Evolutionary conservation across 2,888 invertebrate species (phyloP).

Genomic region (Acanthacorydalis orientalis): DNA sequence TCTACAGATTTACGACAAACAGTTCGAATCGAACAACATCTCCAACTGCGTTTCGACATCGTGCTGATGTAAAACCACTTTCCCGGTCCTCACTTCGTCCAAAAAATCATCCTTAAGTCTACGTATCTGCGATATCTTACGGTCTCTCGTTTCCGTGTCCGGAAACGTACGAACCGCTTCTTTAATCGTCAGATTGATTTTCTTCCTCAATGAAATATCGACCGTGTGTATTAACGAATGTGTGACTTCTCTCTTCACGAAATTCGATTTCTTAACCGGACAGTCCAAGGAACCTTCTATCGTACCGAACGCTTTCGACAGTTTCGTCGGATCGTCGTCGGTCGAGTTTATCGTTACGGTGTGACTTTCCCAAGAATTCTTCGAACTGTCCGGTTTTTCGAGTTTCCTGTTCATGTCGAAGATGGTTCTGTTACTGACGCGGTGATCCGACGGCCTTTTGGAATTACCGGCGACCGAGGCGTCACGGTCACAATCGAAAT

Average conservation of each 20-base stretch:
- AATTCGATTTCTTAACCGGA: not conserved
- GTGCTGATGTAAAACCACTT: too few species aligned
- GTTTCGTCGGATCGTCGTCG: not conserved
- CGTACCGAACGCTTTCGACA: not conserved
- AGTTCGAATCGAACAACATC: too few species aligned
- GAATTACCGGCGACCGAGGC: not conserved
- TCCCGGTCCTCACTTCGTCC: too few species aligned
- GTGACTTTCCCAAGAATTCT: slow-evolving; percentile 1
- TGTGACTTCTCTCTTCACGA: not conserved
- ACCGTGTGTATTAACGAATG: not conserved
- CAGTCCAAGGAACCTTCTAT: not conserved
- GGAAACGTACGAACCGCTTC: not conserved
- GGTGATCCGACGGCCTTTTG: not conserved
- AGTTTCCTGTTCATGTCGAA: not conserved
- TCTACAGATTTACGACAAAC: too few species aligned
- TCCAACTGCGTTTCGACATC: too few species aligned
- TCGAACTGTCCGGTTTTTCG: not conserved
- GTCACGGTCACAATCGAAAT: not conserved
- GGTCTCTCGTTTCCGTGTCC: too few species aligned
- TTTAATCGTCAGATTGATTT: not conserved
- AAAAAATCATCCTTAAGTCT: too few species aligned
- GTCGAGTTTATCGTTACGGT: not conserved
- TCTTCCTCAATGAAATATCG: not conserved
- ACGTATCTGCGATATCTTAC: too few species aligned
- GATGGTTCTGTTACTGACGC: not conserved